A percentile compares a stretch with the other conserved stretches of the same genome.
These are phyloP conservation scores for Saturnia japonica DNA, from an alignment of 2,888 invertebrate species.

Conservation along the genomic window DNA sequence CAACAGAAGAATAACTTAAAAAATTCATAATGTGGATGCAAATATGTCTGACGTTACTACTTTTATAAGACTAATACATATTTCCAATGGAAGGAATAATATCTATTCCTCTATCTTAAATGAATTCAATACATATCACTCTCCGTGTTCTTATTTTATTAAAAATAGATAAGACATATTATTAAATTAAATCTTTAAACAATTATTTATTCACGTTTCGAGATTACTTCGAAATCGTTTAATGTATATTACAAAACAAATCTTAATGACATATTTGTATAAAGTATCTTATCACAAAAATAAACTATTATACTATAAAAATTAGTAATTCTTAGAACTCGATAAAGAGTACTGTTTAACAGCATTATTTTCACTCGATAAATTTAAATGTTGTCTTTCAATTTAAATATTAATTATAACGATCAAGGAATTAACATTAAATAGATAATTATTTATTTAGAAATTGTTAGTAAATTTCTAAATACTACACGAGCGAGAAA, in stretches of 20 bases:
- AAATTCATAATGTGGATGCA: no score
- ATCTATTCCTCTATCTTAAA: no score
- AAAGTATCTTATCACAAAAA: slow-evolving; percentile 40
- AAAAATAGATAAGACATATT: no score
- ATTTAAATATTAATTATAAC: neutral
- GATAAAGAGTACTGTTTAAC: slow-evolving; percentile 39
- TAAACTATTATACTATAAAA: slow-evolving; percentile 27
- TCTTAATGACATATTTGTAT: slow-evolving; percentile 25
- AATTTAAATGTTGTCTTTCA: neutral
- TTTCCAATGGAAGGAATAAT: no score
- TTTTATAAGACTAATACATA: no score
- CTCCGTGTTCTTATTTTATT: no score
- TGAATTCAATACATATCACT: no score
- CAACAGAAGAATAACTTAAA: no score
- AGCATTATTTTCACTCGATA: slow-evolving; percentile 26
- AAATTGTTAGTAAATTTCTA: neutral
- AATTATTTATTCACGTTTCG: slow-evolving; percentile 22
- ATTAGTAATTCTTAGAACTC: slow-evolving; percentile 31
- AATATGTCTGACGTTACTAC: no score
- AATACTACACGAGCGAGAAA: neutral
- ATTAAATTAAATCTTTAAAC: neutral
- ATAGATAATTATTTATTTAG: neutral
- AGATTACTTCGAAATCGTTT: slow-evolving; percentile 32
- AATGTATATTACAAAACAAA: slow-evolving; percentile 25
- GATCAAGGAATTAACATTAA: neutral